Base-by-base conservation (phyloP, 2,888 invertebrate species). In the Dexiosoma caninum region DNA sequence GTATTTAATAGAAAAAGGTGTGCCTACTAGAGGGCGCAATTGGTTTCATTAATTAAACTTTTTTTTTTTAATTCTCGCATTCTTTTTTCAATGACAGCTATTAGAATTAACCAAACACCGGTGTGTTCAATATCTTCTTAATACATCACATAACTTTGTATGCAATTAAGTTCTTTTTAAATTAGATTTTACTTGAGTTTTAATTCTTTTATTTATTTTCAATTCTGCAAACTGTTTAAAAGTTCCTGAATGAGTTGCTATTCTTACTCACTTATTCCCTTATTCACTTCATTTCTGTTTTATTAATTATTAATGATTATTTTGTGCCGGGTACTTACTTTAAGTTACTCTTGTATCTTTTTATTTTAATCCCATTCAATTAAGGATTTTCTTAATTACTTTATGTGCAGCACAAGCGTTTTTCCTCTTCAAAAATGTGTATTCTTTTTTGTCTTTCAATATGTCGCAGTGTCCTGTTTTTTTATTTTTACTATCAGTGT, bases 301-400 rank as follows among this genome's bases (percentile, higher is more conserved):
- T 44, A 44, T 64, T 67, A 49, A 59, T 67, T 51, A 51, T 66
- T 66, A 23, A 64, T 42, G 30, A 51, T 60, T 51, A 44, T 64
- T 74, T 57, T 19, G 21, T 40, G 9, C 7, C 62, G 23, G 46
- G 67, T 27, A 69, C 53, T 76, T 76, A 53, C 35, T 69, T 69
- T 51, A 60, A 75, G 16, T 60, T 53, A 53, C 60, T 44, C 32
- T 6, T 32, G 49, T 60, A 76, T 76, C 67, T 60, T 30, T 66
- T 66, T 55, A 71, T 66, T 71, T 78, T 71, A 78, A 71, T 78
- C 57, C 51, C 49, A 71, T 78, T 78, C 77, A 78, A 78, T 78
- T 78, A 78, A 42, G 64, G 57, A 78, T 70, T 71, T 78, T 78
- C 70, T 78, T 78, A 78, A 78, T 78, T 78, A 78, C 70, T 78